Evolutionary conservation across 2,888 invertebrate species (phyloP).

Genomic region (Uropetala carovei): DNA sequence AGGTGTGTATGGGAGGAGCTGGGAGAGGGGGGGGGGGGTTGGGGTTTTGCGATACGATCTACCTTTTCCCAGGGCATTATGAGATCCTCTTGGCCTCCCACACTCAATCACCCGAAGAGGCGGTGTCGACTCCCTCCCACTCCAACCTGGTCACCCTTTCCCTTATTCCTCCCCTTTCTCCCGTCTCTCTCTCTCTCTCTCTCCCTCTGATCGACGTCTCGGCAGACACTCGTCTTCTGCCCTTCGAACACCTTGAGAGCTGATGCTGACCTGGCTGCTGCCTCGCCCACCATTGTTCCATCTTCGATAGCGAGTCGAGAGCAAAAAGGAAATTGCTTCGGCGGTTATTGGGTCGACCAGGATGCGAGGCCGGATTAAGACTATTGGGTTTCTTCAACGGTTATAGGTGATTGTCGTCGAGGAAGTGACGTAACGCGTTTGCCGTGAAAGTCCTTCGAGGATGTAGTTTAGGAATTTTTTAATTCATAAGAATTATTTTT

Average conservation of each 20-base stretch:
- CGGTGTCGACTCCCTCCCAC: slow-evolving; percentile 25
- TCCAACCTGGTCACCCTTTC: background rate
- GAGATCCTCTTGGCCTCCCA: slow-evolving; percentile 35
- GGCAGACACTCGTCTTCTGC: background rate
- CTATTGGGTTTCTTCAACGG: background rate
- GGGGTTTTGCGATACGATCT: slow-evolving; percentile 59
- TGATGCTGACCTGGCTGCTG: background rate
- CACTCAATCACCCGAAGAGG: slow-evolving; percentile 56
- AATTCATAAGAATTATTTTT: too few relatives aligned
- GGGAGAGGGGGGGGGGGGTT: background rate
- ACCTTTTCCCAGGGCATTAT: slow-evolving; percentile 54
- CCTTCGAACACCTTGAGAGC: background rate
- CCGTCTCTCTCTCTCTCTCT: too few relatives aligned
- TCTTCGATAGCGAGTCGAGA: background rate
- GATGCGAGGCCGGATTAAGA: background rate
- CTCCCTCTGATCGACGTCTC: background rate
- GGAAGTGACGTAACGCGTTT: background rate
- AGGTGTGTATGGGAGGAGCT: background rate
- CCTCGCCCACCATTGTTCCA: background rate
- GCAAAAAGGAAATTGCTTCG: slow-evolving; percentile 8
- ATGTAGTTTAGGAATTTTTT: too few relatives aligned
- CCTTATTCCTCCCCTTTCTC: background rate
- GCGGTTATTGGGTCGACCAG: background rate
- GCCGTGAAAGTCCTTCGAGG: background rate
- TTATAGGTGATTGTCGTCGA: background rate